Conservation (phyloP, 2,797 vertebrate species). For the Cyprinodon diabolis region DNA sequence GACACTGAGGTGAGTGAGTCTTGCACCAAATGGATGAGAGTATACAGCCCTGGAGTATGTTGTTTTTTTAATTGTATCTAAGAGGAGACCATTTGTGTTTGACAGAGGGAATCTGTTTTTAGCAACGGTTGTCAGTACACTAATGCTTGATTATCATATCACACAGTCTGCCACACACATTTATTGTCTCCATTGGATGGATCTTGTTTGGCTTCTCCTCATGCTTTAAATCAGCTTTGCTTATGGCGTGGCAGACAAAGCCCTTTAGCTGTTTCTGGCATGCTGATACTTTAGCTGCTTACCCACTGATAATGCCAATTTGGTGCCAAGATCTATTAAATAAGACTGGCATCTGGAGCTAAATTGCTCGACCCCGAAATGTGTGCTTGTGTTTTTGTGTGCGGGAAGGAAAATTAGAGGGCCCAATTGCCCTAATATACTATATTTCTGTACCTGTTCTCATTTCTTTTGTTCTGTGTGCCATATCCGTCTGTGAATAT, state of each 20-base stretch:
- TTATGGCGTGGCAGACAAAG: conserved; percentile 73
- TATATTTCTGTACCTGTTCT: conserved; percentile 36
- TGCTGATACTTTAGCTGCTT: conserved; percentile 68
- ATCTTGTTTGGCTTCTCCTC: conserved; percentile 72
- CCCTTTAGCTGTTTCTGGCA: conserved; percentile 74
- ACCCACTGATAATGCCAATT: conserved; percentile 75
- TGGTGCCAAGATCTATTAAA: conserved; percentile 81
- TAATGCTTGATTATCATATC: conserved; percentile 77
- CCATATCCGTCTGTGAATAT: conserved; percentile 33
- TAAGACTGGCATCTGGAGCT: conserved; percentile 67
- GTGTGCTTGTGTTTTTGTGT: conserved; percentile 30
- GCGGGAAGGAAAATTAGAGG: conserved; percentile 39
- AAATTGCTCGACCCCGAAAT: conserved; percentile 63
- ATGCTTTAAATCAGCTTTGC: conserved; percentile 78
- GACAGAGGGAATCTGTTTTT: conserved; percentile 54
- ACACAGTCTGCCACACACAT: conserved; percentile 64
- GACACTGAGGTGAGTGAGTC: too few species aligned
- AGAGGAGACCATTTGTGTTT: conserved; percentile 30
- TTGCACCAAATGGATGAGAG: too few species aligned
- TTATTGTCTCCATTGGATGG: conserved; percentile 72
- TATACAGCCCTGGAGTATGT: not conserved
- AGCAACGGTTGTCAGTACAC: conserved; percentile 56
- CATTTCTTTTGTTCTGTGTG: conserved; percentile 20
- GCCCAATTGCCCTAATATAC: conserved; percentile 40
- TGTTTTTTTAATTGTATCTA: conserved; percentile 44